A percentile compares a stretch with the other conserved stretches of the same genome.
Evolutionary conservation across 2,888 invertebrate genomes (phyloP).

Genomic region (Scaptomyza tumidula): DNA sequence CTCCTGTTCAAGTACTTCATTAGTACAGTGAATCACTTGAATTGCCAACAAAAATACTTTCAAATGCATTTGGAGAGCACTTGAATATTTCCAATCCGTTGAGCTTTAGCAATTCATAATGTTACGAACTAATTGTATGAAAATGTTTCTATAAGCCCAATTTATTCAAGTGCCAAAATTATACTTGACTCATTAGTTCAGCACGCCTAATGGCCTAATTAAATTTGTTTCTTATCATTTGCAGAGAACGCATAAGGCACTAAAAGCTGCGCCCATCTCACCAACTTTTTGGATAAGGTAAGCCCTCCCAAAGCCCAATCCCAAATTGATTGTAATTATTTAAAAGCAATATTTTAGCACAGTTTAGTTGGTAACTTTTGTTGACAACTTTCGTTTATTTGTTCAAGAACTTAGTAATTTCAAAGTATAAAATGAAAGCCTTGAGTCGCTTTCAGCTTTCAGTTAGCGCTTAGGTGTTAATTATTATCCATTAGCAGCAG

Average conservation of each 20-base stretch:
- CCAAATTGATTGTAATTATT: not conserved
- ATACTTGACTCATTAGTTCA: not conserved
- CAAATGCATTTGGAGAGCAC: slow-evolving; percentile 7
- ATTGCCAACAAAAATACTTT: not conserved
- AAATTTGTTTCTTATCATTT: slow-evolving; percentile 35
- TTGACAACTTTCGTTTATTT: not conserved
- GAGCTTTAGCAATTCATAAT: slow-evolving; percentile 3
- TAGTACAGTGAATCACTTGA: not conserved
- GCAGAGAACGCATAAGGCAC: slow-evolving; percentile 39
- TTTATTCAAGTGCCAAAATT: slow-evolving; percentile 9
- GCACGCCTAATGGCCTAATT: slow-evolving; percentile 5
- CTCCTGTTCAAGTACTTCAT: not conserved
- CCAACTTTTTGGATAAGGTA: slow-evolving; percentile 49
- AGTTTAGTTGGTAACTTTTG: not conserved
- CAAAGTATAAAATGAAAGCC: not conserved
- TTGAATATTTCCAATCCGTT: slow-evolving; percentile 16
- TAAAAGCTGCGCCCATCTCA: slow-evolving; percentile 17
- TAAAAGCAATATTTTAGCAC: too few species aligned
- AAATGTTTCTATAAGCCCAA: not conserved
- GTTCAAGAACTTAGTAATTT: too few species aligned
- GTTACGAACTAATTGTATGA: not conserved
- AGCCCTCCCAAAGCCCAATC: not conserved
- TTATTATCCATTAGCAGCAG: not conserved
- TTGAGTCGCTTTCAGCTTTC: too few species aligned
- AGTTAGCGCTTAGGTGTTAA: not conserved